Evolutionary conservation across 2,113 vertebrate species (phyloP).

Genomic region (Telmatochromis brachygnathus): DNA sequence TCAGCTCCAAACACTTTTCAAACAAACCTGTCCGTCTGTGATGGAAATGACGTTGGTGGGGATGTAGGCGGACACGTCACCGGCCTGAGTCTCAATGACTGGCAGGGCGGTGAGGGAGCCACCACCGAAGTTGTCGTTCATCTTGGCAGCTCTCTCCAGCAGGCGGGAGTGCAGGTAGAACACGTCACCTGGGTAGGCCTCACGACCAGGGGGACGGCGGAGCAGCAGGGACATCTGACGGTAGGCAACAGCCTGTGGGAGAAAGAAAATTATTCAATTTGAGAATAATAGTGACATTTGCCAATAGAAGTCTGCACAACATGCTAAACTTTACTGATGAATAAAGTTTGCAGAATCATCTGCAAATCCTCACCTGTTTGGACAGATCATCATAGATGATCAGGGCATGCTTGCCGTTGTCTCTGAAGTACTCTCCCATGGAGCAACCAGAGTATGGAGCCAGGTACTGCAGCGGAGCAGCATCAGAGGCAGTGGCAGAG

Average conservation of each 20-base stretch:
- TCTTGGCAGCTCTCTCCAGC: constrained; percentile 96
- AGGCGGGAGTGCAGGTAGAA: constrained; percentile 98
- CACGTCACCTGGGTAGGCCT: constrained; percentile 96
- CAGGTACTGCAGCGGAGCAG: constrained; percentile 95
- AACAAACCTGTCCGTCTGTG: constrained; percentile 91
- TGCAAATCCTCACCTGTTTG: constrained; percentile 81
- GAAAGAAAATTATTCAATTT: background rate
- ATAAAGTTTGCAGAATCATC: background rate
- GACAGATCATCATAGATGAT: constrained; percentile 99
- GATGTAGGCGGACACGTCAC: constrained; percentile 98
- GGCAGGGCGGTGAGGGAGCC: constrained; percentile 95
- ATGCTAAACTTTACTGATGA: background rate
- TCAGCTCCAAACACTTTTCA: background rate
- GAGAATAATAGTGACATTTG: background rate
- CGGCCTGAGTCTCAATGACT: constrained; percentile 98
- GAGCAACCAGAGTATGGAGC: constrained; percentile 98
- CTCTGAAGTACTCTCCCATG: constrained; percentile 98
- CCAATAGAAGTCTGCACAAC: background rate
- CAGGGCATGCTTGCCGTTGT: constrained; percentile 93
- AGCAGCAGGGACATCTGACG: constrained; percentile 98
- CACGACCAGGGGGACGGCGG: constrained; percentile 92
- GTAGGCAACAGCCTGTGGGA: constrained; percentile 87
- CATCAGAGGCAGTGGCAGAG: constrained; percentile 94
- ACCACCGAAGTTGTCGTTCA: constrained; percentile 94
- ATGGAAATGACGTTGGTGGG: constrained; percentile 99